A percentile compares a stretch with the other conserved stretches of the same genome.
Conservation (phyloP, 2,113 vertebrate species). For the Sorex fumeus region DNA sequence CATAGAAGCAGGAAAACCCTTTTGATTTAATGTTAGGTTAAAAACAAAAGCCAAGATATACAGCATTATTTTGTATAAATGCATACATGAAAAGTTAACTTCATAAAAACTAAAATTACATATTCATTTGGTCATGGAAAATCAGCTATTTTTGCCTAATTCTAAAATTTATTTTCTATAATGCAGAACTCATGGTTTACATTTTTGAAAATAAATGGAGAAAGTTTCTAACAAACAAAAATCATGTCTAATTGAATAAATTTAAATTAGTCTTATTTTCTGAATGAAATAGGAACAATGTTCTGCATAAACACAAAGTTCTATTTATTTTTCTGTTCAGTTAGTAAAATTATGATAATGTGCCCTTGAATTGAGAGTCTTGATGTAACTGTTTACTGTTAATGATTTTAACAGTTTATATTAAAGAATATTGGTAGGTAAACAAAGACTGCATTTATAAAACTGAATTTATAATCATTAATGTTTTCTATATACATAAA, state of each 20-base stretch:
- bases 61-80: background rate
- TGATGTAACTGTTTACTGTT: background rate
- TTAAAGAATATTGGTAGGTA: slow-evolving; percentile 32
- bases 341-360: slow-evolving; percentile 23
- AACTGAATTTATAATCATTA: background rate
- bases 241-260: background rate
- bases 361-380: slow-evolving; percentile 11
- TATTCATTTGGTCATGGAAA: background rate
- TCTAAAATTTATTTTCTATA: background rate
- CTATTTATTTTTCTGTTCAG: background rate
- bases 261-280: slow-evolving; percentile 43
- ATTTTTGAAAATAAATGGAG: slow-evolving; percentile 9
- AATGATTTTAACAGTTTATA: background rate
- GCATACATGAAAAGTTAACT: background rate
- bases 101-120: too few relatives aligned
- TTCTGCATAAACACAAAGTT: background rate
- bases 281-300: slow-evolving; percentile 7
- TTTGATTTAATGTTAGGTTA: background rate
- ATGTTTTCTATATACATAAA: background rate
- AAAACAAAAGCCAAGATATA: too few relatives aligned
- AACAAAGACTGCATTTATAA: background rate
- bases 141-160: slow-evolving; percentile 18
- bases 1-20: background rate
- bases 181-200: background rate
- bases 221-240: background rate